A percentile compares a stretch with the other conserved stretches of the same genome.
Conservation (phyloP, 1,140 invertebrate species). For the Pseudomyrmex concolor region DNA sequence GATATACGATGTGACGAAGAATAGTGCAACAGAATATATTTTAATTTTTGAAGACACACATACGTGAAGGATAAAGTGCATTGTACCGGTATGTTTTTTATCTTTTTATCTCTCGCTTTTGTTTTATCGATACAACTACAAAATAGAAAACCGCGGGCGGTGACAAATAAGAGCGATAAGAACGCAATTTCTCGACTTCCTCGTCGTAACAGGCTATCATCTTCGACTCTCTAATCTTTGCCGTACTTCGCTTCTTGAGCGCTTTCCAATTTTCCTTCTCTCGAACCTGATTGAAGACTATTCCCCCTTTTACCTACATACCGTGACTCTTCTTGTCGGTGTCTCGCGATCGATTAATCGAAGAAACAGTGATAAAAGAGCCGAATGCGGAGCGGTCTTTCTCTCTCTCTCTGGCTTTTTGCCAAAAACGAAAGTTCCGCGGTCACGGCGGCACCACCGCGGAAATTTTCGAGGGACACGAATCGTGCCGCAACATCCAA, state of each 20-base stretch:
- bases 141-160: not conserved
- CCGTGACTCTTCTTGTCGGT: not conserved
- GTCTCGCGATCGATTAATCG: constrained; percentile 51
- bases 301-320: not conserved
- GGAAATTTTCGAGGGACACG: constrained; percentile 50
- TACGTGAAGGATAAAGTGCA: no score
- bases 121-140: not conserved
- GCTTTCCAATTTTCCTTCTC: constrained; percentile 51
- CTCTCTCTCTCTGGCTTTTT: constrained; percentile 15
- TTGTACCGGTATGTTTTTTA: not conserved
- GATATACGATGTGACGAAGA: not conserved
- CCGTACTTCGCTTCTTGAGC: constrained; percentile 18
- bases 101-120: no score
- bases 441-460: constrained; percentile 21
- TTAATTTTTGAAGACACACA: no score
- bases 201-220: constrained; percentile 49
- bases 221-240: constrained; percentile 47
- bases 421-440: constrained; percentile 56
- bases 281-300: constrained; percentile 42
- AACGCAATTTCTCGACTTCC: constrained; percentile 2
- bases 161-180: constrained; percentile 36
- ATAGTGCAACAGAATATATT: not conserved
- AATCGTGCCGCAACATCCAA: constrained; percentile 42
- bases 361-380: constrained; percentile 42
- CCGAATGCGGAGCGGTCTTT: not conserved